A percentile compares a stretch with the other conserved stretches of the same genome.
These are phyloP conservation scores for Myiothlypis coronata DNA, from an alignment of 2,797 vertebrate genomes.

Conservation along the genomic window DNA sequence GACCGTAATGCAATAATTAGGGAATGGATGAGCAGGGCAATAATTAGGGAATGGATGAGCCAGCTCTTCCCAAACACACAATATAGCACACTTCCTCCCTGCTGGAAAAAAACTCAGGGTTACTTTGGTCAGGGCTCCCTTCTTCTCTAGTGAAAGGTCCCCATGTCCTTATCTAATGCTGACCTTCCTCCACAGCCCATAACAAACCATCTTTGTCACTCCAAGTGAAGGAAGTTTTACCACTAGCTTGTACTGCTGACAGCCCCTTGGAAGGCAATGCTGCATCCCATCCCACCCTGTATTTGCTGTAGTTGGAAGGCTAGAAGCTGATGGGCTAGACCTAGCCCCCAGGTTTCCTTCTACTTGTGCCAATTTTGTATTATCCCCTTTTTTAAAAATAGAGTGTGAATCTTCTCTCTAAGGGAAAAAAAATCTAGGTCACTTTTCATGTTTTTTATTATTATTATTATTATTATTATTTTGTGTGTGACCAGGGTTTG, in stretches of 20 bases:
- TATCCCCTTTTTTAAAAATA: slow-evolving; percentile 33
- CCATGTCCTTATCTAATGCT: background rate
- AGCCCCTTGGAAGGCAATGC: slow-evolving; percentile 10
- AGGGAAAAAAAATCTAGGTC: background rate
- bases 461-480: slow-evolving; percentile 26
- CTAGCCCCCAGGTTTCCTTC: slow-evolving; percentile 24
- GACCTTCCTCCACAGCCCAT: background rate
- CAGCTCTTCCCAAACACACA: slow-evolving; percentile 23
- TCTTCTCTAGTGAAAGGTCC: background rate
- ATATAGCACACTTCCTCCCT: slow-evolving; percentile 46
- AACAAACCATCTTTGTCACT: background rate
- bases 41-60: slow-evolving; percentile 27
- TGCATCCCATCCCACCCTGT: slow-evolving; percentile 11
- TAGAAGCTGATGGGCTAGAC: slow-evolving; percentile 12
- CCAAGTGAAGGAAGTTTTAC: background rate
- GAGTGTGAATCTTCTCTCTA: background rate
- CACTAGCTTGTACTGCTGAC: background rate
- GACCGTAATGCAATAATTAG: slow-evolving; percentile 38
- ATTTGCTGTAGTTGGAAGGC: slow-evolving; percentile 35
- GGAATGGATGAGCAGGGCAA: slow-evolving; percentile 9
- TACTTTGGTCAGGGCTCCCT: slow-evolving; percentile 23
- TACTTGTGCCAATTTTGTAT: slow-evolving; percentile 71
- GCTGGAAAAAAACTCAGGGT: slow-evolving; percentile 59
- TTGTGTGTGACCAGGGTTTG: slow-evolving; percentile 25
- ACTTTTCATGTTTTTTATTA: slow-evolving; percentile 27